Percentiles rank a stretch among this genome's conserved stretches.
Conservation (phyloP, 2,113 vertebrate genomes). For the Perccottus glenii region DNA sequence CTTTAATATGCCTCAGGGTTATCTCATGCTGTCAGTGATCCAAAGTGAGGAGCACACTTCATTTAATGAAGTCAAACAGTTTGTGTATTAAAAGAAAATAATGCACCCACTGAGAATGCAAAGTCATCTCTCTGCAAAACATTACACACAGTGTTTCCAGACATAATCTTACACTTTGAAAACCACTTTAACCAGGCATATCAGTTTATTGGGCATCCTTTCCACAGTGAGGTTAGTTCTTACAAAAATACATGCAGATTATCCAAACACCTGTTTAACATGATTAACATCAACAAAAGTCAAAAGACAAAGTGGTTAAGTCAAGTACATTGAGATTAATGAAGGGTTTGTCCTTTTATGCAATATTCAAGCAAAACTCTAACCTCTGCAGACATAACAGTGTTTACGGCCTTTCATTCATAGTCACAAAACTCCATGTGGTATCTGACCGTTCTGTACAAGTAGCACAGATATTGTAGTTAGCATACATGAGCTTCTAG, state of each 20-base stretch:
- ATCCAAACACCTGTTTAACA: neutral
- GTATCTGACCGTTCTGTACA: no score
- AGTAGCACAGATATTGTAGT: no score
- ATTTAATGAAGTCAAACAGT: neutral
- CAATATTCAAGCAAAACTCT: no score
- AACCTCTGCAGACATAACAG: no score
- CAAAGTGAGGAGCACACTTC: neutral
- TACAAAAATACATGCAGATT: neutral
- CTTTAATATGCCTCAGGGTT: no score
- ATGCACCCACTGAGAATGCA: neutral
- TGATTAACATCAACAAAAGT: neutral
- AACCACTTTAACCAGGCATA: conserved; percentile 1
- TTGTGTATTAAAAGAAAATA: neutral
- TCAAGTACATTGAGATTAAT: no score
- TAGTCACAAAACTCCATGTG: no score
- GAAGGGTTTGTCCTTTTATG: no score
- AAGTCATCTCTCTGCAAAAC: conserved; percentile 23
- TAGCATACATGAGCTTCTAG: no score
- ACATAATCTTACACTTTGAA: neutral
- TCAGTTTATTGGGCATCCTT: neutral
- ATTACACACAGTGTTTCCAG: conserved; percentile 51
- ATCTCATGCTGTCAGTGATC: no score
- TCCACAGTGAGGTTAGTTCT: neutral
- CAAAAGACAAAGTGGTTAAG: no score
- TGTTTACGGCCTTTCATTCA: no score